Percentiles rank a stretch among this genome's conserved stretches.
phyloP scores from a whole-genome alignment of 2,797 vertebrate genomes.

The Sebastolobus alascanus region DNA sequence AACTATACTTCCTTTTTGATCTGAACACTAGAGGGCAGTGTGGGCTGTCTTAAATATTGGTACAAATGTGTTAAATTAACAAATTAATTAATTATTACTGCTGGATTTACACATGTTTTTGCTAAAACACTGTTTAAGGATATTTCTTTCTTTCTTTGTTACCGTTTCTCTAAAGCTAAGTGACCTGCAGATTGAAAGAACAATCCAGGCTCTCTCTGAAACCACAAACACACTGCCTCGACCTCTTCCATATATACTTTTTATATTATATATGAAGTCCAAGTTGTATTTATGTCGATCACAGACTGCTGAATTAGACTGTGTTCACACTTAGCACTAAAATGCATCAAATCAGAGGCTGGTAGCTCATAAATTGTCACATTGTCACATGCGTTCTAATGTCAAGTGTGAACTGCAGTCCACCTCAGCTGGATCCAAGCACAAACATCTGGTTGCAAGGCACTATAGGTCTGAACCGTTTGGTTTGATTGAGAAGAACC shows the following conservation, averaged over 20 bases:
- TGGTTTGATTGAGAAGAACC: conserved; percentile 9
- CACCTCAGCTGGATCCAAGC: not conserved
- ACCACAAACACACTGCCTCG: not conserved
- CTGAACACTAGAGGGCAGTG: conserved; percentile 26
- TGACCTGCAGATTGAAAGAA: conserved; percentile 21
- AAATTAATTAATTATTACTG: not conserved
- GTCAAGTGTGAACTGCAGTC: not conserved
- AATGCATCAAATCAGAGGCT: not conserved
- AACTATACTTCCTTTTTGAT: not conserved
- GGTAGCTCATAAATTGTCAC: not conserved
- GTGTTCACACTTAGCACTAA: not conserved
- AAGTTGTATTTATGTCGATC: conserved; percentile 35
- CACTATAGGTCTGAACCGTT: conserved; percentile 1
- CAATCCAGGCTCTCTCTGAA: conserved; percentile 30
- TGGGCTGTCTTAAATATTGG: not conserved
- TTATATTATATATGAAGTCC: conserved; percentile 50
- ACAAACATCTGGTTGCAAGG: not conserved
- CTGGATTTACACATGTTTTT: conserved; percentile 58
- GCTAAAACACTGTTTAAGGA: not conserved
- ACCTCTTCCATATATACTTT: conserved; percentile 44
- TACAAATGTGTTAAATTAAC: not conserved
- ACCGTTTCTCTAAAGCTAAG: conserved; percentile 41
- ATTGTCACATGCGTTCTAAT: not conserved
- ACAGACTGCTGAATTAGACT: not conserved
- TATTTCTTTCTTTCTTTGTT: not conserved